Conservation (phyloP, 1,140 invertebrate species). For the Zaprionus gabonicus region DNA sequence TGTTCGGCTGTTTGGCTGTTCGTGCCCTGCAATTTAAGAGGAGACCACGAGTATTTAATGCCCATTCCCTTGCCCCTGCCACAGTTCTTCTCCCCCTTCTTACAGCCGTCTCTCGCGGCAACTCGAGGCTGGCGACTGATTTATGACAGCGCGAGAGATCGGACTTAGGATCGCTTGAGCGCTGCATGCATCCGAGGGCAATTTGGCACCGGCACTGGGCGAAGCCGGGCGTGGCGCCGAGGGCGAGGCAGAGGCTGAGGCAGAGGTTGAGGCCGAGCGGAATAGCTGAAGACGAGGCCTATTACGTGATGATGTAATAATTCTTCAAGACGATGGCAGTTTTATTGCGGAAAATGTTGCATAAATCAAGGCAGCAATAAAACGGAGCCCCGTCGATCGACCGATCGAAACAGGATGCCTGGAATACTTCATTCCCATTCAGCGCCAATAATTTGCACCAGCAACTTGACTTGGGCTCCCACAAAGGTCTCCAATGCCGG, state of each 20-base stretch:
- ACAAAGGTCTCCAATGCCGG: slow-evolving; percentile 45
- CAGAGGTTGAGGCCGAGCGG: slow-evolving; percentile 23
- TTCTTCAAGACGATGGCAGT: slow-evolving; percentile 75
- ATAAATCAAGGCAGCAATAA: slow-evolving; percentile 80
- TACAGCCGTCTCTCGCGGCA: slow-evolving; percentile 21
- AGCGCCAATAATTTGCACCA: slow-evolving; percentile 61
- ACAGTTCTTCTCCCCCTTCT: not conserved
- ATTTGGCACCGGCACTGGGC: slow-evolving; percentile 51
- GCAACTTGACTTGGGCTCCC: slow-evolving; percentile 40
- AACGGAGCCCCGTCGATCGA: slow-evolving; percentile 58
- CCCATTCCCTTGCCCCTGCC: slow-evolving; percentile 34
- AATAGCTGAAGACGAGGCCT: slow-evolving; percentile 47
- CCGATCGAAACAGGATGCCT: slow-evolving; percentile 67
- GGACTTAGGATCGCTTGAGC: slow-evolving; percentile 42
- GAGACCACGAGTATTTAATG: slow-evolving; percentile 70
- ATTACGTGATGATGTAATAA: slow-evolving; percentile 82
- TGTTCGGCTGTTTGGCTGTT: slow-evolving; percentile 22
- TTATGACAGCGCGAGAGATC: slow-evolving; percentile 71
- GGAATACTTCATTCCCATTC: slow-evolving; percentile 66
- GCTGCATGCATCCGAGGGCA: slow-evolving; percentile 53
- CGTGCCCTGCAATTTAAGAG: slow-evolving; percentile 72
- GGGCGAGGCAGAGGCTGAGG: slow-evolving; percentile 26
- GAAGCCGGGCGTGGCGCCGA: slow-evolving; percentile 65
- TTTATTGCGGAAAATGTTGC: slow-evolving; percentile 80
- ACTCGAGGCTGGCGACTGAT: slow-evolving; percentile 68